Evolutionary conservation across 2,113 vertebrate genomes (phyloP), one percentile per base, ranked within the genome.

Genomic region (Emydura subglobosa): DNA sequence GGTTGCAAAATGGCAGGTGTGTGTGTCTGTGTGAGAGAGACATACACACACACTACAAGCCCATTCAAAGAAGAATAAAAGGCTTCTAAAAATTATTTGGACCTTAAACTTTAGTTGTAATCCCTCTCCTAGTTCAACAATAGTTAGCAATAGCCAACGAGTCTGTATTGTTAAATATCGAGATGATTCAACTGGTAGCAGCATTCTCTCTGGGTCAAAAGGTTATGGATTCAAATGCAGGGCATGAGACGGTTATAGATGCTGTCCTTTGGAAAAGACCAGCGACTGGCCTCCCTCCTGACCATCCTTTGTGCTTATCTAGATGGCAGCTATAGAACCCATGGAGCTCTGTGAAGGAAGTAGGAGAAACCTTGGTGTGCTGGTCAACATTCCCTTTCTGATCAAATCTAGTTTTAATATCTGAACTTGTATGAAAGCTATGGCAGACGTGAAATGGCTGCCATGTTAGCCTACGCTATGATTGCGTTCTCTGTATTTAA

Each of bases 101-200:
- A 34, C 5, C 8, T 53, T 83, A 4, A n/a, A 6, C 13, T 78
- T 80, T 24, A 39, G 16, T 6, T 51, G 83, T 42, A 72, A 31
- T 76, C 51, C 76, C n/a, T 59, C 25, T 85, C 91, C 74, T 68
- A 44, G 78, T 54, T 83, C 80, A 7, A 12, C 76, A 61, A 1
- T 21, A 89, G 85, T 29, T 24, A 76, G 76, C 87, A 39, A 91
- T 55, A 50, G 78, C 91, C 47, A 10, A 82, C 5, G 82, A 24
- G 90, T 59, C 93, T 86, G 93, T 1, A 0, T 95, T 50, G 82
- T 72, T 91, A 83, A 94, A 92, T 51, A 89, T 90, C 82, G 87
- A 61, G 24, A 74, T 98, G 97, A 98, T 86, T 97, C 96, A 97
- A 88, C 3, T 80, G 65, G 79, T 34, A 57, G 3, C 86, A 93